Evolutionary conservation across 2,888 invertebrate genomes (phyloP).

Genomic region (Scaptomyza caliginosa): DNA sequence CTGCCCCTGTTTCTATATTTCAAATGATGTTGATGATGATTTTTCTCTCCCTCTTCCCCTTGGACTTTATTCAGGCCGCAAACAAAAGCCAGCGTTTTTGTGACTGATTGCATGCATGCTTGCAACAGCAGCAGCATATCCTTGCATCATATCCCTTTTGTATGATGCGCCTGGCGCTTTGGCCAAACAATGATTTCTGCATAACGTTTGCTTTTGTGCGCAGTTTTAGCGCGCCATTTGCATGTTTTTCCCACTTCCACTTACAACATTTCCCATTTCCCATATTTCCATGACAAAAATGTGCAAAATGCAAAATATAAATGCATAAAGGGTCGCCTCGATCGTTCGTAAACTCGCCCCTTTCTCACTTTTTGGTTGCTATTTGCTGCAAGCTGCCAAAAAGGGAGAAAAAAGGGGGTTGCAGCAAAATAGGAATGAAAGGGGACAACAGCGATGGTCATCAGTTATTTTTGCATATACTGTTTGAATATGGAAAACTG

Average conservation of each 20-base stretch:
- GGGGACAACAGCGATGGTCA: slow-evolving; percentile 28
- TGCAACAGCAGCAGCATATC: slow-evolving; percentile 49
- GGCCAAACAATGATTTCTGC: slow-evolving; percentile 63
- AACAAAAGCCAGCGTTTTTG: slow-evolving; percentile 75
- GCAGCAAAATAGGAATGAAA: slow-evolving; percentile 22
- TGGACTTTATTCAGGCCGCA: slow-evolving; percentile 69
- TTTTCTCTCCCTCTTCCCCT: slow-evolving; percentile 56
- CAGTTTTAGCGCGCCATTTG: slow-evolving; percentile 71
- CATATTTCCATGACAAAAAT: slow-evolving; percentile 52
- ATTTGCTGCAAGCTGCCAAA: slow-evolving; percentile 57
- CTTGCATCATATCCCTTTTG: slow-evolving; percentile 59
- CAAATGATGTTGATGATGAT: slow-evolving; percentile 47
- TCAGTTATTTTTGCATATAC: slow-evolving; percentile 9
- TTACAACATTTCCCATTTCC: slow-evolving; percentile 56
- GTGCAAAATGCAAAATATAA: slow-evolving; percentile 52
- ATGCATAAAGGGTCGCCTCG: slow-evolving; percentile 44
- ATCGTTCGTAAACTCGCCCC: slow-evolving; percentile 2
- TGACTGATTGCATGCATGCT: slow-evolving; percentile 70
- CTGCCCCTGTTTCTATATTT: slow-evolving; percentile 47
- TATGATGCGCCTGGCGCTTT: slow-evolving; percentile 57
- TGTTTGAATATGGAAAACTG: neutral
- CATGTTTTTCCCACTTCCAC: slow-evolving; percentile 62
- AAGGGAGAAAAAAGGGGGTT: slow-evolving; percentile 34
- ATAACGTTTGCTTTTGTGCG: slow-evolving; percentile 42
- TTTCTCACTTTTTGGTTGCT: too few relatives aligned